Conservation (phyloP, 2,888 invertebrate species). For the Eilema caniola region DNA sequence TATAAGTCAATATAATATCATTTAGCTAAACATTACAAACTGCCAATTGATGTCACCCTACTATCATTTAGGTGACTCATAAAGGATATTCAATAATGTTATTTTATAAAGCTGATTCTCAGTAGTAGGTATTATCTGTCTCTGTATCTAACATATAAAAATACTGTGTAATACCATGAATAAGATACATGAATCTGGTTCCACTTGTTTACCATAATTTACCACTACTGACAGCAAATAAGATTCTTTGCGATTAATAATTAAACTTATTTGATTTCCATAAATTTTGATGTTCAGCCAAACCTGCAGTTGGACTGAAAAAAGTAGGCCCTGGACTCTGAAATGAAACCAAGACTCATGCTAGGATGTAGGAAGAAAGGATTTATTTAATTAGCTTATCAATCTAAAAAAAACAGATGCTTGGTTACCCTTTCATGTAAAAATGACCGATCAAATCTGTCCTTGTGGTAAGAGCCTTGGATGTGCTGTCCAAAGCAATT, state of each 20-base stretch:
- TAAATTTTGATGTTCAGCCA: too few relatives aligned
- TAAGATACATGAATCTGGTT: neutral
- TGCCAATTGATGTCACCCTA: slow-evolving; percentile 21
- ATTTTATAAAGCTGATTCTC: neutral
- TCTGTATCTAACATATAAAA: neutral
- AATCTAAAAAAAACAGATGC: too few relatives aligned
- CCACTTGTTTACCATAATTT: neutral
- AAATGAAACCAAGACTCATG: too few relatives aligned
- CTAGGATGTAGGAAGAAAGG: too few relatives aligned
- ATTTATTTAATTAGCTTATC: too few relatives aligned
- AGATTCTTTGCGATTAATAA: neutral
- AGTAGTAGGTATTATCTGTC: neutral
- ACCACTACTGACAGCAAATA: neutral
- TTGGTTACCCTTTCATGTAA: neutral
- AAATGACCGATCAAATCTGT: neutral
- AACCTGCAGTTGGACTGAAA: too few relatives aligned
- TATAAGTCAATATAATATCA: neutral
- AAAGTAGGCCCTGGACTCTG: too few relatives aligned
- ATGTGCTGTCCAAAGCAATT: neutral
- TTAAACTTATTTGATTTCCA: neutral
- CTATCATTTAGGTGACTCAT: slow-evolving; percentile 41
- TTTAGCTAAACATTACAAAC: neutral
- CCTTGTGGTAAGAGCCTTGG: neutral
- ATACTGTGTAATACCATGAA: neutral
- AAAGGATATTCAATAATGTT: slow-evolving; percentile 9